Evolutionary conservation across 2,888 invertebrate genomes (phyloP).

Genomic region (Luperina nickerlii): DNA sequence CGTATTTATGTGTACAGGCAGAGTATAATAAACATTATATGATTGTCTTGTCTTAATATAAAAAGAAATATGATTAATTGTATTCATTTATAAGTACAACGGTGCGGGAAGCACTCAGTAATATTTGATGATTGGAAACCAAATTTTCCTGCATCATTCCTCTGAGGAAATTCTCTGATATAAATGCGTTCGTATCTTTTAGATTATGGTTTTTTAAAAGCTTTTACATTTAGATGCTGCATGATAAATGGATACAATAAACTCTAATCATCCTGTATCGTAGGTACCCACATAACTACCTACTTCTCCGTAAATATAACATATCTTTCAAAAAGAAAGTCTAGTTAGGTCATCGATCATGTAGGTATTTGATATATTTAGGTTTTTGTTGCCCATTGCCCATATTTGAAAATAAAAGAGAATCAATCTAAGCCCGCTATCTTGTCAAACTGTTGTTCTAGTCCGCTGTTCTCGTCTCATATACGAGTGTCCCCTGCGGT

Average conservation of each 20-base stretch:
- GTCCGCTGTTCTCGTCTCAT: conserved; percentile 10
- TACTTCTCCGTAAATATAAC: neutral
- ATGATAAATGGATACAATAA: conserved; percentile 10
- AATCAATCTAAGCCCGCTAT: neutral
- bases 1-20: conserved; percentile 4
- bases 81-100: conserved; percentile 37
- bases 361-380: neutral
- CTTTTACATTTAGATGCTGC: conserved; percentile 1
- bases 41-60: conserved; percentile 19
- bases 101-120: conserved; percentile 31
- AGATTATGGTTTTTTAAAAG: conserved; percentile 25
- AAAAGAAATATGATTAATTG: conserved; percentile 53
- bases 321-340: neutral
- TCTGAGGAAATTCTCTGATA: conserved; percentile 16
- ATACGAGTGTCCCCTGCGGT: conserved; percentile 16
- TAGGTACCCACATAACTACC: neutral
- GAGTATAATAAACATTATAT: conserved; percentile 17
- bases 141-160: conserved; percentile 21
- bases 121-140: conserved; percentile 27
- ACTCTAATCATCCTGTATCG: neutral
- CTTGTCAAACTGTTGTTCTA: conserved; percentile 31
- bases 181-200: conserved; percentile 26
- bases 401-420: neutral
- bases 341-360: neutral
- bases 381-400: too few relatives aligned